Evolutionary conservation across 37 sponge, comb jelly and placozoan genomes (phyloP), one percentile per base, ranked within the genome.

Genomic region (Aphrocallistes beatrix): DNA sequence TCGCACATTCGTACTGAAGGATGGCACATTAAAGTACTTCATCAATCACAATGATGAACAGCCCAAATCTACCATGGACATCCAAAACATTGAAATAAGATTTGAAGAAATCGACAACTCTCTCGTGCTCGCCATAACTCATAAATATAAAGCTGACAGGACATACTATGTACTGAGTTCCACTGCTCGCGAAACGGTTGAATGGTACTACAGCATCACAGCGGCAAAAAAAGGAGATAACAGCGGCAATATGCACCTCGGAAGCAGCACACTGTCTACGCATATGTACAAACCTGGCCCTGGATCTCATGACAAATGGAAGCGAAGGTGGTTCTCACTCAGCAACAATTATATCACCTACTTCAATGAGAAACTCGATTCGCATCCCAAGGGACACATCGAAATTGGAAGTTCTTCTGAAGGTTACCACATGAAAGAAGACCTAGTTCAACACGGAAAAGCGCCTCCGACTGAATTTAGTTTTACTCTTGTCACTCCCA

Each of bases 11-110:
- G 34, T 60, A 21, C 75, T 60, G 75, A 60, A 60, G 75, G 75
- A 60, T 60, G 17, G 21, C n/a, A 13, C 21, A 60, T 60, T 60
- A 6, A 60, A 60, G n/a, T 60, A 60, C 21, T 60, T 60, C 75
- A 60, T 60, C 75, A 60, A 60, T 13, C 75, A 60, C 75, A 60
- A 28, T 60, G 75, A 60, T 28, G 75, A 60, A 60, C 75, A 19
- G 25, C 75, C 75, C 3, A 60, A 60, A 60, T 60, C 75, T 1
- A 19, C 34, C 10, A 60, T 60, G 75, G 75, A 60, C 25, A 30
- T 60, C 1, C 25, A 60, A 30, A 28, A 60, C 75, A 60, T 60
- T 19, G 75, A 60, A 60, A 30, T 13, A 19, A 60, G n/a, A 13
- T 60, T 60, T 60, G 75, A 60, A 60, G 28, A 32, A 30, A 60